Percentiles rank a stretch among this genome's conserved stretches.
Evolutionary conservation across 2,113 vertebrate genomes (phyloP).

Genomic region (Tympanuchus pallidicinctus): DNA sequence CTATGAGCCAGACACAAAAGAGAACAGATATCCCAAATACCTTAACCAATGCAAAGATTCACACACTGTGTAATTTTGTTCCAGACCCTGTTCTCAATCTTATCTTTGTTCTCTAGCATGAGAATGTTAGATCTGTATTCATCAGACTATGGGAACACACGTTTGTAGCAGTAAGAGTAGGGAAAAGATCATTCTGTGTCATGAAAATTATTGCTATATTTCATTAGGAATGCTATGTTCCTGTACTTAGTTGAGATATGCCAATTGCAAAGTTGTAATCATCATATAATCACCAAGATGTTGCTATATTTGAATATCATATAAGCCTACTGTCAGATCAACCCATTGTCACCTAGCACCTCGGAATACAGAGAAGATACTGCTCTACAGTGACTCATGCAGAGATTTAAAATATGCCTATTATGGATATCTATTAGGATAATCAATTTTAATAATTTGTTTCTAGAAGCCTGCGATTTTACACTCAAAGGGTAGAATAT

Average conservation of each 20-base stretch:
- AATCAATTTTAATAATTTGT: not conserved
- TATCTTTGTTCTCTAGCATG: not conserved
- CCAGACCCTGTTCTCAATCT: not conserved
- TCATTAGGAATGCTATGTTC: constrained; percentile 40
- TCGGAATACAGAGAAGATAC: not conserved
- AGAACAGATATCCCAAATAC: not conserved
- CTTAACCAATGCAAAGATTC: not conserved
- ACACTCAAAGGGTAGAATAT: not conserved
- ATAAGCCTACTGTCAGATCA: not conserved
- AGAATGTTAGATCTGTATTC: not conserved
- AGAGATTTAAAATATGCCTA: not conserved
- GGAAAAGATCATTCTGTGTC: constrained; percentile 38
- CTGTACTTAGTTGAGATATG: constrained; percentile 4
- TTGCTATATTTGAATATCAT: constrained; percentile 36
- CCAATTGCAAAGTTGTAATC: constrained; percentile 38
- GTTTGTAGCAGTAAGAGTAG: not conserved
- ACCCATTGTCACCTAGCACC: not conserved
- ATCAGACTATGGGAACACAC: not conserved
- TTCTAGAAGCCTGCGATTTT: not conserved
- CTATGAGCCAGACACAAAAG: not conserved
- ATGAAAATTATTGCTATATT: constrained; percentile 46
- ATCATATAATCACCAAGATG: constrained; percentile 19
- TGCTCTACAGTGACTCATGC: not conserved
- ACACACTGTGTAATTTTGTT: not conserved
- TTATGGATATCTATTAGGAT: not conserved